Percentiles rank a stretch among this genome's conserved stretches.
phyloP scores from a whole-genome alignment of 2,797 vertebrate species.

The Fistularia commersonii region DNA sequence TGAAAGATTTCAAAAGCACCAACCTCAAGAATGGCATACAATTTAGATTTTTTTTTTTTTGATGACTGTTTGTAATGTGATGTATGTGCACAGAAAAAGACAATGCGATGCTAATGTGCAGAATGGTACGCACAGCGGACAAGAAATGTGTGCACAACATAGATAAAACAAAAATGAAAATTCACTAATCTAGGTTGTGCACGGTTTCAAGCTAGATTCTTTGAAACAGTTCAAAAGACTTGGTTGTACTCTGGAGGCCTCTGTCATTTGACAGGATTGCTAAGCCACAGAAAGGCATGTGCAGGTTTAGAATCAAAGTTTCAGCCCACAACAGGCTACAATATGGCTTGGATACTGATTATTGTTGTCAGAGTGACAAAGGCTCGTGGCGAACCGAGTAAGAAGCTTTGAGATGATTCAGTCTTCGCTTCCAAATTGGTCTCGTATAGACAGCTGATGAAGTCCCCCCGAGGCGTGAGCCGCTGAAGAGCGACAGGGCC shows the following conservation, averaged over 20 bases:
- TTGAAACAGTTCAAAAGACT: slow-evolving; percentile 5
- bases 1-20: slow-evolving; percentile 51
- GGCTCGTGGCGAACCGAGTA: slow-evolving; percentile 43
- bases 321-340: slow-evolving; percentile 20
- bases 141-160: neutral
- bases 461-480: slow-evolving; percentile 31
- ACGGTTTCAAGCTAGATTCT: neutral
- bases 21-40: slow-evolving; percentile 34
- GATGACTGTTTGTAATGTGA: slow-evolving; percentile 9
- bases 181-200: too few species aligned
- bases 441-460: slow-evolving; percentile 59
- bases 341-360: slow-evolving; percentile 8
- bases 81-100: slow-evolving; percentile 12
- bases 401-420: slow-evolving; percentile 37
- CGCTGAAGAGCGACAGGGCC: slow-evolving; percentile 43
- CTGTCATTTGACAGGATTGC: neutral
- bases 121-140: slow-evolving; percentile 8
- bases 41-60: slow-evolving; percentile 35
- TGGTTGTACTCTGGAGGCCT: neutral
- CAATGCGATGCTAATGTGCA: slow-evolving; percentile 22
- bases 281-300: slow-evolving; percentile 9
- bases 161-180: too few species aligned
- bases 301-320: slow-evolving; percentile 16
- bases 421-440: slow-evolving; percentile 19
- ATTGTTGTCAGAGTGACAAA: slow-evolving; percentile 33